These are phyloP conservation scores for Carcinoscorpius rotundicauda DNA, from an alignment of 1,140 invertebrate genomes.

Conservation along the genomic window DNA sequence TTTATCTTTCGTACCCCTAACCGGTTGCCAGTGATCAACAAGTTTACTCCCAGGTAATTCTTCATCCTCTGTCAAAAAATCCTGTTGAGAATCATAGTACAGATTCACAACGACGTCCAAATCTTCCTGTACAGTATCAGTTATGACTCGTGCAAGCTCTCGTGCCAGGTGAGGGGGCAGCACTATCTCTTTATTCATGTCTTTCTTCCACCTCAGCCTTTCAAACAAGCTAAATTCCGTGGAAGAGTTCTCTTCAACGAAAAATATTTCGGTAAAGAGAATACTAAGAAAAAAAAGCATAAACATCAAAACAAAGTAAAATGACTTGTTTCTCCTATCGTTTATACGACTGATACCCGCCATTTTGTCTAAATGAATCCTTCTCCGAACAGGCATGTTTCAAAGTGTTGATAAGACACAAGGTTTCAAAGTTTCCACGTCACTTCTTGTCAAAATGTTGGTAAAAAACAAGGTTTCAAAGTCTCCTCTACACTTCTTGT, in stretches of 20 bases:
- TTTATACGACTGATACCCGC: conserved; percentile 13
- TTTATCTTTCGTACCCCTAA: conserved; percentile 41
- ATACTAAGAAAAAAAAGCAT: conserved; percentile 76
- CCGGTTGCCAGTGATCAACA: conserved; percentile 33
- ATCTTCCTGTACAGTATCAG: conserved; percentile 10
- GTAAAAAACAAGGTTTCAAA: no score
- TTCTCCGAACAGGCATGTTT: neutral
- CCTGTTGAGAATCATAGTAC: conserved; percentile 7
- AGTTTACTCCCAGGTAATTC: neutral
- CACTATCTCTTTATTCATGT: conserved; percentile 16
- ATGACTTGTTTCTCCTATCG: conserved; percentile 69
- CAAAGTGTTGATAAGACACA: neutral
- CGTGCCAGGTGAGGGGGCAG: conserved; percentile 21
- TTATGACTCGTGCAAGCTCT: conserved; percentile 19
- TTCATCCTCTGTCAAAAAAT: no score
- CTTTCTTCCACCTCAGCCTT: conserved; percentile 11
- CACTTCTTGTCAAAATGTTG: no score
- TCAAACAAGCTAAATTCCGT: conserved; percentile 10
- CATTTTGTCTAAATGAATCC: conserved; percentile 38
- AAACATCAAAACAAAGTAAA: conserved; percentile 76
- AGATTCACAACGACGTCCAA: neutral
- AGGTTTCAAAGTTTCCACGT: no score
- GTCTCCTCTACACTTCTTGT: no score
- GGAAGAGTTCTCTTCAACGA: conserved; percentile 43
- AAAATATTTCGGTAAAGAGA: conserved; percentile 64